Evolutionary conservation across 2,797 vertebrate species (phyloP), one percentile per base, ranked within the genome.

Genomic region (Anguilla obscura): DNA sequence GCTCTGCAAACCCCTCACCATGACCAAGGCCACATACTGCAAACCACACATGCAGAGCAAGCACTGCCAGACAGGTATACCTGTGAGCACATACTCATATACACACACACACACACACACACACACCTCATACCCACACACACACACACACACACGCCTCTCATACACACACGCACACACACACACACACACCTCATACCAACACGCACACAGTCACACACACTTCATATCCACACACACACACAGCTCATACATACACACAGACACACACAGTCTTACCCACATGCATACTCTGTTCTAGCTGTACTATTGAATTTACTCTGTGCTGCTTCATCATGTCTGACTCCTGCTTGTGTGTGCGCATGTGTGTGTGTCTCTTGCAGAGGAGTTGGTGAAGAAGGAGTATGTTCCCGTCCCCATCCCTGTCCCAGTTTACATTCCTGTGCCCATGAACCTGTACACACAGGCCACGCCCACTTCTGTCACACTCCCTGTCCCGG

Each of bases 41-140:
- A 99, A 99, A 93, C 98, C 98, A 87, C 98, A 99, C 92, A 99
- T 99, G 98, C 98, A 99, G 95, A 98, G 97, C 93, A 99, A 99
- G 89, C 97, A 95, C 90, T 96, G 95, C 92, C 98, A 99, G 93
- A 99, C 98, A 94, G 98, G 98, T 99, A 96, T 93, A 54, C 74
- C 18, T 21, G 45, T 27, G n/a, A 10, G 52, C 50, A 60, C 30
- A 80, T 18, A 80, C 16, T 60, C 27, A 1, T 1, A 50, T 3
- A 45, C 2, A n/a, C 58, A n/a, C 58, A 27, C 60, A 66, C 60
- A 21, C 14, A 85, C 6, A 24, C 36, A 45, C n/a, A 48, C 36
- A 10, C 80, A 52, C 36, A 52, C 1, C 4, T 24, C 8, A 58
- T 0, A 8, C 24, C 3, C 36, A 12, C 40, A 89, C 1, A 24